Evolutionary conservation across 2,797 vertebrate genomes (phyloP).

Genomic region (Pteronotus mesoamericanus): DNA sequence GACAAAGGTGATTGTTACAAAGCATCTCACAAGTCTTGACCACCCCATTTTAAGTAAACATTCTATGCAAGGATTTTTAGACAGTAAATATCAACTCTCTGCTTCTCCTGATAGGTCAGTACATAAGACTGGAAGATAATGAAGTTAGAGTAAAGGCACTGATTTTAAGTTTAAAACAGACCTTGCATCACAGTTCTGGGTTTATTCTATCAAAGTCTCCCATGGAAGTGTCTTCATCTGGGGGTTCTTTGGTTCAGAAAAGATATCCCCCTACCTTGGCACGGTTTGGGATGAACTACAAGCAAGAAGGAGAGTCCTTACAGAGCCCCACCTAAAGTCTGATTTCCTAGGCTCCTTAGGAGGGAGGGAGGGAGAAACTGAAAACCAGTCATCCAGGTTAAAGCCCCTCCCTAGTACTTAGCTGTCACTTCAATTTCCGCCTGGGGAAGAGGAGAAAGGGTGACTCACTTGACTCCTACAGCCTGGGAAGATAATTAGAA

Average conservation of each 20-base stretch:
- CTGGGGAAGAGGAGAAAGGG: conserved; percentile 55
- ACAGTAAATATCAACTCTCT: not conserved
- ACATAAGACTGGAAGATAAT: not conserved
- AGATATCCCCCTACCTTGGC: not conserved
- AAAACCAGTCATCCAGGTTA: conserved; percentile 61
- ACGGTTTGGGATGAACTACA: not conserved
- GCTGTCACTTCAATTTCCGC: conserved; percentile 55
- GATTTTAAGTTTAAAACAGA: not conserved
- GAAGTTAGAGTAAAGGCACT: not conserved
- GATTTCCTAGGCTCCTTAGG: not conserved
- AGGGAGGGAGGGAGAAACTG: conserved; percentile 53
- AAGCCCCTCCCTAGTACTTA: conserved; percentile 52
- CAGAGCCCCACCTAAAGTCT: not conserved
- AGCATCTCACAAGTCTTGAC: not conserved
- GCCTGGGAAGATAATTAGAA: conserved; percentile 65
- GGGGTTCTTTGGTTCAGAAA: not conserved
- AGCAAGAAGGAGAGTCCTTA: not conserved
- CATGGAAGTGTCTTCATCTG: not conserved
- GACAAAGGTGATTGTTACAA: not conserved
- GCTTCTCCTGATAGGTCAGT: not conserved
- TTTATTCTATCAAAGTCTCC: not conserved
- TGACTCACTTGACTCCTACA: conserved; percentile 67
- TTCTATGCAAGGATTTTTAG: not conserved
- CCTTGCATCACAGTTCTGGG: not conserved
- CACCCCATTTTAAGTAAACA: not conserved